Base-by-base conservation (phyloP, 2,113 vertebrate species). In the Cololabis saira region DNA sequence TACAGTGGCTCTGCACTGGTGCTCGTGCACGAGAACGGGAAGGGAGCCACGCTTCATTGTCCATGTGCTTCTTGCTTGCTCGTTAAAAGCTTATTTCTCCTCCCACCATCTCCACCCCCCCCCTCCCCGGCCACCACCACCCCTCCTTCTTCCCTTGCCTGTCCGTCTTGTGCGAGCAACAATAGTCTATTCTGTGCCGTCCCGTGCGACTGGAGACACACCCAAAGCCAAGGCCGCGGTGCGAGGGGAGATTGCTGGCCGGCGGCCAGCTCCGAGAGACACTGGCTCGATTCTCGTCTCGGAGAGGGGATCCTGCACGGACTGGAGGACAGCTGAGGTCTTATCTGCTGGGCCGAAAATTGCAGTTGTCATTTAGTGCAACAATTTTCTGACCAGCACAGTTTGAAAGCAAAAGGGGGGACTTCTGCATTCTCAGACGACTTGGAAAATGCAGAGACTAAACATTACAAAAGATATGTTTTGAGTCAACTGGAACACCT, bases 151-250 rank as follows among this genome's bases (percentile, higher is more conserved):
- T 72, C 65, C 80, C 76, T 66, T 78, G 50, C 47, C 79, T 74
- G 67, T 77, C 75, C 63, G 77, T 88, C 85, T 87, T 90, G 78
- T 80, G 69, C 51, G 17, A 71, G 82, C 87, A 92, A 92, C 90
- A 92, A 92, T 92, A 90, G 87, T 76, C 89, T 88, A 90, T 92
- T 92, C 83, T 92, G 89, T 89, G 76, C 62, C 16, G 82, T 90
- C 86, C 87, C 83, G 72, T 89, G 83, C 73, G 57, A 88, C 76
- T 67, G 71, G 55, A 71, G 87, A 83, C 90, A 90, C 89, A 87
- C 88, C 91, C 91, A 81, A 64, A 84, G 87, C 84, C 89, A 86
- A 90, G 90, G 87, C 87, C 85, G 51, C 49, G 67, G 80, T 61
- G 80, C 65, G 42, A 83, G 83, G 80, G 85, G 85, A 88, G 80